Conservation (phyloP, 2,797 vertebrate genomes). For the Nannoperca obscura region DNA sequence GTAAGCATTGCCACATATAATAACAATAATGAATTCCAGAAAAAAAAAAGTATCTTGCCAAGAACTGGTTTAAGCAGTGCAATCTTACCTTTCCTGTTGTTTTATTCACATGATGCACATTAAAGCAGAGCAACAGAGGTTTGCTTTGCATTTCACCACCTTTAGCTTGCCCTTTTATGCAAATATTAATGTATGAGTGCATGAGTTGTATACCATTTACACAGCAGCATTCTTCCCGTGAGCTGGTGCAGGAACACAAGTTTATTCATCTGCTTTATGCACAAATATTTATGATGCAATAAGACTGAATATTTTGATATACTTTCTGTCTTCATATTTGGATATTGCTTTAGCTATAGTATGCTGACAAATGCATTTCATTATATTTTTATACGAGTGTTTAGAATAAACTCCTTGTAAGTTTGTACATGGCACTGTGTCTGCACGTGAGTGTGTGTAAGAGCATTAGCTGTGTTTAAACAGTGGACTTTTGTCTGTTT, state of each 20-base stretch:
- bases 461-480: slow-evolving; percentile 1
- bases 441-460: neutral
- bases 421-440: neutral
- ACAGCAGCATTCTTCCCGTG: neutral
- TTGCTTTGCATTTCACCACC: neutral
- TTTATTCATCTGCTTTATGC: slow-evolving; percentile 7
- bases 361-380: neutral
- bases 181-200: neutral
- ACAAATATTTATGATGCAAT: slow-evolving; percentile 19
- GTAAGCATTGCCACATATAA: neutral
- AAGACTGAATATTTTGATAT: neutral
- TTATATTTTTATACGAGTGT: too few species aligned
- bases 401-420: neutral
- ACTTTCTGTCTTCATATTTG: too few species aligned
- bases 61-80: neutral
- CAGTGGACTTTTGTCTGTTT: neutral
- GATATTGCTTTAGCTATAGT: neutral
- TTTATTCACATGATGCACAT: neutral
- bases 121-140: neutral
- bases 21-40: neutral
- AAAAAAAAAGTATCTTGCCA: neutral
- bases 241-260: neutral
- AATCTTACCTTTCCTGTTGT: neutral
- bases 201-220: neutral
- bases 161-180: neutral